Conservation (phyloP, 2,888 invertebrate genomes). For the Eristalinus aeneus region DNA sequence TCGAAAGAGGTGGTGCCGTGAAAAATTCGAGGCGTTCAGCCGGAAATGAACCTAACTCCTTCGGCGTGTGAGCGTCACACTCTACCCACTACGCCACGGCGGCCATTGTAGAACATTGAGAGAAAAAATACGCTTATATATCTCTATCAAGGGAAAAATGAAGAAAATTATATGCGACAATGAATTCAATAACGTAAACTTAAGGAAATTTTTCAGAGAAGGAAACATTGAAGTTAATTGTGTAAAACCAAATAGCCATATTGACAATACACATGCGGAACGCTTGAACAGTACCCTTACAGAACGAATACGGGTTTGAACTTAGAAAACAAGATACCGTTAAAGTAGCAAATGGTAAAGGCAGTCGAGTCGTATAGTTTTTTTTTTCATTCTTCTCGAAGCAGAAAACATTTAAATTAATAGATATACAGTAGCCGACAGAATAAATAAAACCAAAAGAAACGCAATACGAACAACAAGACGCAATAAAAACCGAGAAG, state of each 20-base stretch:
- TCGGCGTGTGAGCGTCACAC: too few relatives aligned
- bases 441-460: neutral
- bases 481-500: neutral
- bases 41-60: too few relatives aligned
- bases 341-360: conserved; percentile 1
- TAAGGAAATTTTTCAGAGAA: neutral
- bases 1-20: too few relatives aligned
- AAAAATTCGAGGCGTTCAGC: too few relatives aligned
- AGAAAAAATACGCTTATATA: conserved; percentile 2
- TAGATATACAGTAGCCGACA: too few relatives aligned
- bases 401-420: too few relatives aligned
- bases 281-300: neutral
- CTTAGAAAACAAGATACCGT: neutral
- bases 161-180: conserved; percentile 33
- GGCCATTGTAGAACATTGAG: conserved; percentile 2
- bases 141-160: conserved; percentile 17
- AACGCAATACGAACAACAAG: neutral
- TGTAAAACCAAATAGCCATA: neutral
- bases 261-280: neutral
- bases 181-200: conserved; percentile 15
- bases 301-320: neutral
- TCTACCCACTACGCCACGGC: too few relatives aligned
- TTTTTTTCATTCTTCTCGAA: neutral
- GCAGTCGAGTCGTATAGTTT: neutral
- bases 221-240: neutral